A percentile compares a stretch with the other conserved stretches of the same genome.
Evolutionary conservation across 2,797 vertebrate genomes (phyloP).

Genomic region (Dendrocincla fuliginosa): DNA sequence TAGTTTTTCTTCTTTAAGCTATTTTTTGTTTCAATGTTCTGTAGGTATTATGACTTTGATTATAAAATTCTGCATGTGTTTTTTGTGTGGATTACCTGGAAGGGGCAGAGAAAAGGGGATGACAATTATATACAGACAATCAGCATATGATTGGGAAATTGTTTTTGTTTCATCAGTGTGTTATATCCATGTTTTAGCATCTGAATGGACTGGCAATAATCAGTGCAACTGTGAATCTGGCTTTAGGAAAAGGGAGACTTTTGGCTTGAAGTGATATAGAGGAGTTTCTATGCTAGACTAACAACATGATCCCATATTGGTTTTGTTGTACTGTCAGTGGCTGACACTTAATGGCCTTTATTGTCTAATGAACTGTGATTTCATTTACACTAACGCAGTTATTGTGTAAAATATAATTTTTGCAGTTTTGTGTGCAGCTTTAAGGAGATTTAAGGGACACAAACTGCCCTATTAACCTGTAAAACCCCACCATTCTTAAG

Average conservation of each 20-base stretch:
- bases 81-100: not conserved
- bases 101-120: not conserved
- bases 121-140: not conserved
- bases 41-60: not conserved
- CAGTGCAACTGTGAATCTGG: not conserved
- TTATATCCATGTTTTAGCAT: not conserved
- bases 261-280: not conserved
- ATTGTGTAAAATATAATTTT: not conserved
- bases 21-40: not conserved
- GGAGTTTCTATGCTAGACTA: not conserved
- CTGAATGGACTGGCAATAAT: not conserved
- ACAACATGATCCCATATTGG: not conserved
- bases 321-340: not conserved
- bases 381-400: not conserved
- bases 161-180: not conserved
- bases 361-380: not conserved
- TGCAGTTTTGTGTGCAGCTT: not conserved
- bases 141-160: accelerated
- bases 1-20: not conserved
- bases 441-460: not conserved
- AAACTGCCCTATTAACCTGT: not conserved
- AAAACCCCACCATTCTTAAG: not conserved
- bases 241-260: not conserved
- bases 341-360: not conserved
- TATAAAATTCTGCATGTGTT: not conserved